A percentile compares a stretch with the other conserved stretches of the same genome.
Evolutionary conservation across 2,113 vertebrate species (phyloP).

Genomic region (Plectropomus leopardus): DNA sequence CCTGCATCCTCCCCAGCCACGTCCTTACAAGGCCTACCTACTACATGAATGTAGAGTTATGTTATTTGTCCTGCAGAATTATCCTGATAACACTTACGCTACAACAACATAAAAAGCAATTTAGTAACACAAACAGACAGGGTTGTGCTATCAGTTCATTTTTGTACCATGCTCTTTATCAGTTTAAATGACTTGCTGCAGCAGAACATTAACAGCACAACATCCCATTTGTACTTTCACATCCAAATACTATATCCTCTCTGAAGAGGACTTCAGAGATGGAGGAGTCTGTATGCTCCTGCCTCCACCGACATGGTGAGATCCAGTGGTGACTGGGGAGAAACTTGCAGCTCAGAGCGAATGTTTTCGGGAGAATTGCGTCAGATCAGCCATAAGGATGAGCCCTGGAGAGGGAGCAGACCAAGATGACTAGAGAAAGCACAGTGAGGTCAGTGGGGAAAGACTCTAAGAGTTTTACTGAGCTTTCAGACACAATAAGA

Average conservation of each 20-base stretch:
- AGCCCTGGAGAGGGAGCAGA: slow-evolving; percentile 61
- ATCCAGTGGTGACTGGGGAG: slow-evolving; percentile 32
- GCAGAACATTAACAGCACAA: slow-evolving; percentile 2
- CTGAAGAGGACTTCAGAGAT: slow-evolving; percentile 24
- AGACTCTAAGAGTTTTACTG: slow-evolving; percentile 37
- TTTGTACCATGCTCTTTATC: no score
- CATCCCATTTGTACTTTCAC: slow-evolving; percentile 28
- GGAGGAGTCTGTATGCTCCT: slow-evolving; percentile 32
- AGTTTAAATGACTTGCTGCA: slow-evolving; percentile 13
- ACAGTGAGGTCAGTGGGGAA: slow-evolving; percentile 24
- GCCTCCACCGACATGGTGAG: slow-evolving; percentile 37
- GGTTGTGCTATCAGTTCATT: no score
- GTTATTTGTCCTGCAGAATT: no score
- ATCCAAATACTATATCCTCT: slow-evolving; percentile 37
- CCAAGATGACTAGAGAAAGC: slow-evolving; percentile 32
- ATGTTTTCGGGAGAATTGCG: slow-evolving; percentile 39
- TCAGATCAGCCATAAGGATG: slow-evolving; percentile 48
- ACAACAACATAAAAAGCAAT: no score
- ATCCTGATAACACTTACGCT: no score
- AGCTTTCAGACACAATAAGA: slow-evolving; percentile 29
- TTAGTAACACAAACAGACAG: no score
- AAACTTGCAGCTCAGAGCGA: slow-evolving; percentile 39
- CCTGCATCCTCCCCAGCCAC: no score
- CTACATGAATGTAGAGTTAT: no score
- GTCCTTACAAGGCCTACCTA: no score